These are phyloP conservation scores for Augochlorella aurata DNA, from an alignment of 2,888 invertebrate species.

Conservation along the genomic window DNA sequence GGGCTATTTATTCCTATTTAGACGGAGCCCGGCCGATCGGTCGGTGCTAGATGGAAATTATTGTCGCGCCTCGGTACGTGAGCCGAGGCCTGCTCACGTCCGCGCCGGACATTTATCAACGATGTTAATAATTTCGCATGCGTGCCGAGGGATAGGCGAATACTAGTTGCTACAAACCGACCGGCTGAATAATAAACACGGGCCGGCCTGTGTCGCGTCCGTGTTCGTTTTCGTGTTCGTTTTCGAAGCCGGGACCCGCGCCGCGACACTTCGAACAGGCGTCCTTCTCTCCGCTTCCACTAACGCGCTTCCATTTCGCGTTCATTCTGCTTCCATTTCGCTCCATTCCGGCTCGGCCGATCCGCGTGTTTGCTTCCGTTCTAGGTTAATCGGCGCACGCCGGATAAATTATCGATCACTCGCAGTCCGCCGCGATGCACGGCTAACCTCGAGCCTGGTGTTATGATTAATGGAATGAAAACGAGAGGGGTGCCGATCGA, in stretches of 20 bases:
- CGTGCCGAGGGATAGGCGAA: slow-evolving; percentile 46
- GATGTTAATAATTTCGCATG: slow-evolving; percentile 63
- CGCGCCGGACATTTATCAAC: slow-evolving; percentile 45
- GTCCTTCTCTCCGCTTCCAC: too few species aligned
- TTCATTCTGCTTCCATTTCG: too few species aligned
- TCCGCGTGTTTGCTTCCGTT: slow-evolving; percentile 32
- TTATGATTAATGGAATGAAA: slow-evolving; percentile 42
- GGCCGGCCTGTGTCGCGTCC: neutral
- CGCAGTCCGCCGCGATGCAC: slow-evolving; percentile 2
- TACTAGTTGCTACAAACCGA: slow-evolving; percentile 49
- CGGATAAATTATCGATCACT: slow-evolving; percentile 44
- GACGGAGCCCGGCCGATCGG: slow-evolving; percentile 33
- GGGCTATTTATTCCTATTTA: slow-evolving; percentile 54
- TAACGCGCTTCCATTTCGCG: too few species aligned
- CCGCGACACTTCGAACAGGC: too few species aligned
- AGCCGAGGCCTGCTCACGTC: slow-evolving; percentile 36
- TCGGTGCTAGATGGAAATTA: slow-evolving; percentile 44
- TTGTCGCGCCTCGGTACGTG: slow-evolving; percentile 13
- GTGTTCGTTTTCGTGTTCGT: too few species aligned
- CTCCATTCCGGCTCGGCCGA: neutral
- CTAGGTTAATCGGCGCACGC: slow-evolving; percentile 41
- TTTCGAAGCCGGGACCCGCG: too few species aligned
- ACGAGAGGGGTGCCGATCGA: slow-evolving; percentile 19
- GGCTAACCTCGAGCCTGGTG: slow-evolving; percentile 12
- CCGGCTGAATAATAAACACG: slow-evolving; percentile 62